Percentiles rank a stretch among this genome's conserved stretches.
phyloP scores from a whole-genome alignment of 1,140 invertebrate genomes.

The Drosophila ogumai region DNA sequence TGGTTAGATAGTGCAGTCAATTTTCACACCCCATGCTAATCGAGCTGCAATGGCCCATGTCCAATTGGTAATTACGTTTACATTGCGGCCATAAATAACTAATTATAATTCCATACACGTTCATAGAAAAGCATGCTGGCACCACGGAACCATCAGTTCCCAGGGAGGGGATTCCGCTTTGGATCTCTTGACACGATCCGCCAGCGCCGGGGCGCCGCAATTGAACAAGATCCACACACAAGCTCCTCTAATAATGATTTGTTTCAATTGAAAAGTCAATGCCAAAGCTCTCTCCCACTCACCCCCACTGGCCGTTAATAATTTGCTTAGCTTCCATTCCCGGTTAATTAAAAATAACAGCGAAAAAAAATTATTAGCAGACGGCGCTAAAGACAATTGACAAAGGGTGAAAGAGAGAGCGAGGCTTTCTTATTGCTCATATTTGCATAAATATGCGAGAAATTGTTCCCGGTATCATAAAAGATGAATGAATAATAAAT shows the following conservation, averaged over 20 bases:
- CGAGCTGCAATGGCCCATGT: conserved; percentile 60
- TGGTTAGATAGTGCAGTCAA: conserved; percentile 5
- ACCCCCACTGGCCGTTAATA: conserved; percentile 46
- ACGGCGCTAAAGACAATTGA: conserved; percentile 28
- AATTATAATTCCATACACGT: conserved; percentile 58
- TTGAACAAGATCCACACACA: conserved; percentile 70
- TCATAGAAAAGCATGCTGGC: conserved; percentile 46
- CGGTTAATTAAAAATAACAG: conserved; percentile 56
- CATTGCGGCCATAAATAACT: conserved; percentile 54
- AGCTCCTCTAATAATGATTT: conserved; percentile 78
- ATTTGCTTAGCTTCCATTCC: conserved; percentile 45
- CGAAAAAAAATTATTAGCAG: neutral
- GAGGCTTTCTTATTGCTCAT: conserved; percentile 12
- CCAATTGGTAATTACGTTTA: conserved; percentile 63
- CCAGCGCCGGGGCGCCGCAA: conserved; percentile 35
- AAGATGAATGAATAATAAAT: conserved; percentile 39
- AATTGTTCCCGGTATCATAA: conserved; percentile 20
- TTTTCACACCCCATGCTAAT: conserved; percentile 56
- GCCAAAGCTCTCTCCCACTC: conserved; percentile 42
- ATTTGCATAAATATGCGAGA: conserved; percentile 44
- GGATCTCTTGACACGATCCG: conserved; percentile 74
- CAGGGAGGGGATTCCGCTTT: conserved; percentile 1
- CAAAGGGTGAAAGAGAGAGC: conserved; percentile 29
- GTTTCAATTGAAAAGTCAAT: conserved; percentile 83
- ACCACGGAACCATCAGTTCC: conserved; percentile 15